Base-by-base conservation (phyloP, 2,888 invertebrate genomes). In the Amblyjoppa fuscipennis region DNA sequence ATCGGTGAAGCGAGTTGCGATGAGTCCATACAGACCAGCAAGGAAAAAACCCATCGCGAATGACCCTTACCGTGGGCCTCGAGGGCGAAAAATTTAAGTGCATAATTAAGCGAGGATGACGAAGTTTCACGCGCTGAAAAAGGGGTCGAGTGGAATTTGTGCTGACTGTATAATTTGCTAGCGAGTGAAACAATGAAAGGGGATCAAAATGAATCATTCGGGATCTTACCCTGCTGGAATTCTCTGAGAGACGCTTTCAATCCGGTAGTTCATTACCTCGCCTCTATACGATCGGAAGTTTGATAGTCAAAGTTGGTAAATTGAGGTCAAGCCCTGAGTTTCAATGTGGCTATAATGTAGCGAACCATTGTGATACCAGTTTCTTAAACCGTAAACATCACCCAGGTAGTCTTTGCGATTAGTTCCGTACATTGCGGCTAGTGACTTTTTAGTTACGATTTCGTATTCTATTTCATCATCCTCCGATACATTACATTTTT, bases 101-200 rank as follows among this genome's bases (percentile, higher is more conserved):
- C 90, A 90, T 92, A 93, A 93, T 93, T 92, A 93, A 91, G 89
- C 85, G 88, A 89, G 91, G 90, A 92, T 93, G 92, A 93, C 91
- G 90, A 91, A 90, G 91, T 91, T 89, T 49, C 66, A 20, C 45
- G 11, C 64, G 64, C 13, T 16, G 20, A 66, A 76, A 53, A 51
- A 49, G 76, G 66, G 28, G 49, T 16, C 51, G 66, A 5, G 11
- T 51, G 38, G 41, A 31, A 76, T 66, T 76, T 76, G 34, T 68
- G 76, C 76, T 76, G 76, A 76, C 76, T 76, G 76, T 68, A 76
- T 76, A 76, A 76, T 76, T 76, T 66, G 34, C 64, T 66, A 5
- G 38, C 34, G 66, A 25, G 51, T 38, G 51, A 68, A 41, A 76
- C 49, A 64, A 76, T 51, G 51, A 25, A 69, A 28, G 31, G 34